Conservation (phyloP, 2,113 vertebrate species). For the Chionis minor region DNA sequence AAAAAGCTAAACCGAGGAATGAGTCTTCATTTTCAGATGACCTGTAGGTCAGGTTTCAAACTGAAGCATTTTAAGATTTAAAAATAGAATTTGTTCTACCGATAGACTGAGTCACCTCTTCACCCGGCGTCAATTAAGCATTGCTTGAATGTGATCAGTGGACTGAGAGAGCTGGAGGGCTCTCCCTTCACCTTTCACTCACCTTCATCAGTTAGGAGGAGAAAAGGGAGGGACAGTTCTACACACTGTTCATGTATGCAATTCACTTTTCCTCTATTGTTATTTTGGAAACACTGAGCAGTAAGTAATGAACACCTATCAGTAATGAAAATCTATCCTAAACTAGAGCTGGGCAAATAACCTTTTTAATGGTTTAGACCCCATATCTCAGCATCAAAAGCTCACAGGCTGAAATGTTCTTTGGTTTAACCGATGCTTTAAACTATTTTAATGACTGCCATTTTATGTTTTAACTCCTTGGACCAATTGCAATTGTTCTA, state of each 20-base stretch:
- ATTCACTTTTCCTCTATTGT: neutral
- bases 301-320: neutral
- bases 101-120: neutral
- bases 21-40: neutral
- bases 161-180: neutral
- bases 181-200: neutral
- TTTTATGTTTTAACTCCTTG: slow-evolving; percentile 3
- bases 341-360: neutral
- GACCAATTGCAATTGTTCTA: neutral
- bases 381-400: neutral
- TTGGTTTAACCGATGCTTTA: neutral
- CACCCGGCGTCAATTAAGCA: neutral
- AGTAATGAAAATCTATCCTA: neutral
- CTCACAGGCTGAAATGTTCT: neutral
- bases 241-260: neutral
- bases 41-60: neutral
- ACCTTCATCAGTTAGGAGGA: neutral
- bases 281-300: neutral
- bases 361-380: neutral
- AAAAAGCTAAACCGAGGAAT: neutral
- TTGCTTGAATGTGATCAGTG: neutral
- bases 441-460: neutral
- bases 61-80: neutral
- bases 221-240: neutral
- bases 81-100: neutral